phyloP scores from a whole-genome alignment of 2,888 invertebrate species.

The Cantharis lateralis region DNA sequence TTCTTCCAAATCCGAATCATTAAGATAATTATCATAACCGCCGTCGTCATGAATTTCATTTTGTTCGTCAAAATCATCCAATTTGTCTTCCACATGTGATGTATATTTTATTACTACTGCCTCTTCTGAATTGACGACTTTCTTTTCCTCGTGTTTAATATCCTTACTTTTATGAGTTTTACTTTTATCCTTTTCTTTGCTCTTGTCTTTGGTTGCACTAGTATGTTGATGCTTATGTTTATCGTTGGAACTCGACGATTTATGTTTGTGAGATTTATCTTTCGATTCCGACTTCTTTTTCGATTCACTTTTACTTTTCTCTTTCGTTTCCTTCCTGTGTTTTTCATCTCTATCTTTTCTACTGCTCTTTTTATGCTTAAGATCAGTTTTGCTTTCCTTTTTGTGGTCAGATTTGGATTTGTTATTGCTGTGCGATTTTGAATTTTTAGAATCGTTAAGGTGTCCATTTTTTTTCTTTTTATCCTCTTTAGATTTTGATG shows the following conservation, averaged over 20 bases:
- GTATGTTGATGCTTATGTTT: constrained; percentile 25
- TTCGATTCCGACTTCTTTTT: constrained; percentile 28
- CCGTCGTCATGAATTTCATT: background rate
- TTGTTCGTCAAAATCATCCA: background rate
- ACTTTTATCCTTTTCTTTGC: constrained; percentile 10
- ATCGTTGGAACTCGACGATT: constrained; percentile 39
- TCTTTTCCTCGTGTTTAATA: constrained; percentile 16
- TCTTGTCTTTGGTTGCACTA: constrained; percentile 20
- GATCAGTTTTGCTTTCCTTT: constrained; percentile 32
- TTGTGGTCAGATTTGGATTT: constrained; percentile 30
- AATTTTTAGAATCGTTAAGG: background rate
- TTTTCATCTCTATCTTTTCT: constrained; percentile 29
- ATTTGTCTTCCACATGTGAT: background rate
- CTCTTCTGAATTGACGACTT: constrained; percentile 17
- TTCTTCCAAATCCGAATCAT: constrained; percentile 47
- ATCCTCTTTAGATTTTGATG: constrained; percentile 15
- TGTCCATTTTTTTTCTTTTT: constrained; percentile 12
- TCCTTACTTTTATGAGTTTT: constrained; percentile 20
- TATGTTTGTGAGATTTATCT: constrained; percentile 19
- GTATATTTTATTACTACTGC: background rate
- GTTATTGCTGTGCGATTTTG: constrained; percentile 20
- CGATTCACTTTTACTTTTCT: constrained; percentile 41
- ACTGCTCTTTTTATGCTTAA: constrained; percentile 20
- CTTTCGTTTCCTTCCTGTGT: constrained; percentile 37
- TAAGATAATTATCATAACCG: background rate